phyloP scores from a whole-genome alignment of 2,888 invertebrate species.

The Drepana falcataria region DNA sequence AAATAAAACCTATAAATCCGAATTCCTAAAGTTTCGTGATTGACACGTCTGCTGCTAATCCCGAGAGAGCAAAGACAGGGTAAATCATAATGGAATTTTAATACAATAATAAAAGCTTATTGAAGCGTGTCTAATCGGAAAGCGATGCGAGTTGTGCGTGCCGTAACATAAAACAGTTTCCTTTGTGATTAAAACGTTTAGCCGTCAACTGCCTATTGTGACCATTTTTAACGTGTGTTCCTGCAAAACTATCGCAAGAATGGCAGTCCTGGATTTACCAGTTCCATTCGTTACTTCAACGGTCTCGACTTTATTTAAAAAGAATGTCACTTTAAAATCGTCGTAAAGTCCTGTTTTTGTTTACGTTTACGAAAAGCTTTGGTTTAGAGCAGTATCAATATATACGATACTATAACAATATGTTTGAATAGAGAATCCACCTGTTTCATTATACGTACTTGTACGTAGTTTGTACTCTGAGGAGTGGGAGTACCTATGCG shows the following conservation, averaged over 20 bases:
- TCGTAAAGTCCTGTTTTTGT: too few species aligned
- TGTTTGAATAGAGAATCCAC: neutral
- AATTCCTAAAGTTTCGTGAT: conserved; percentile 17
- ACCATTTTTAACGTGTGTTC: conserved; percentile 40
- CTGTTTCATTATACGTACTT: conserved; percentile 11
- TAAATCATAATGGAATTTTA: conserved; percentile 27
- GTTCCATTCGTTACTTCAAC: too few species aligned
- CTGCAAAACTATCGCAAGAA: conserved; percentile 19
- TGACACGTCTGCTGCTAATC: conserved; percentile 26
- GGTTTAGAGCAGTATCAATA: too few species aligned
- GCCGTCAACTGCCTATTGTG: conserved; percentile 54
- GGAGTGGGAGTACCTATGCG: conserved; percentile 10
- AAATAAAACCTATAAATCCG: neutral
- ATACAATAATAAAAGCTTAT: conserved; percentile 21
- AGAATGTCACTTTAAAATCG: too few species aligned
- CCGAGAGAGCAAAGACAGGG: conserved; percentile 33
- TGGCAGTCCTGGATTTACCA: neutral
- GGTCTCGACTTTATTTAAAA: neutral
- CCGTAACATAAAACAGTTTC: conserved; percentile 68
- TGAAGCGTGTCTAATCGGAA: conserved; percentile 43
- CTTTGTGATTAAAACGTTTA: conserved; percentile 61
- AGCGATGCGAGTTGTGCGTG: conserved; percentile 59
- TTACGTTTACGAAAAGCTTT: too few species aligned
- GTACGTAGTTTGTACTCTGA: conserved; percentile 7
- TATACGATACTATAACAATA: too few species aligned